phyloP scores from a whole-genome alignment of 2,797 vertebrate genomes.

The Calcarius lapponicus region DNA sequence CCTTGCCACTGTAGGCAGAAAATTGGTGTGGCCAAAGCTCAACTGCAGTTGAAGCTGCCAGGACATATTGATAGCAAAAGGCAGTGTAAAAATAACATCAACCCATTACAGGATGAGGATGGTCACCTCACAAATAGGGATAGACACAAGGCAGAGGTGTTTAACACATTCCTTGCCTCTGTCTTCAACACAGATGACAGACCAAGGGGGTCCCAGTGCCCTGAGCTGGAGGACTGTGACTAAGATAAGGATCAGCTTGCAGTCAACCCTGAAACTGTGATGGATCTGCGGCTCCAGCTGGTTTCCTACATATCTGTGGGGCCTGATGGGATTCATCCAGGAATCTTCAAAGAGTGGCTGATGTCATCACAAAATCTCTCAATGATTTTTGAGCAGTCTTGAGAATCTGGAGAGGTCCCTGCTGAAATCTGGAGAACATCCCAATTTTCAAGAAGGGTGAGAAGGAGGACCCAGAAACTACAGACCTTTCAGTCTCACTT shows the following conservation, averaged over 20 bases:
- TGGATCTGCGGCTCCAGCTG: not conserved
- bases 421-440: not conserved
- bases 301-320: not conserved
- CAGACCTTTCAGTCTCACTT: not conserved
- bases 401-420: not conserved
- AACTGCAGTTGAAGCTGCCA: not conserved
- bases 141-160: not conserved
- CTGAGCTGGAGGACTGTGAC: not conserved
- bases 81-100: not conserved
- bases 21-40: fast-evolving
- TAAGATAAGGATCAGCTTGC: fast-evolving
- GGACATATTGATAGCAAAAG: not conserved
- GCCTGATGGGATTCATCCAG: not conserved
- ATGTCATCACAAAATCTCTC: fast-evolving
- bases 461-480: not conserved
- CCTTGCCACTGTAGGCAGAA: not conserved
- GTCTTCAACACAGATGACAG: not conserved
- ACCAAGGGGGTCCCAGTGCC: not conserved
- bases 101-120: not conserved
- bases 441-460: not conserved
- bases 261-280: not conserved
- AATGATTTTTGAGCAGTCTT: not conserved
- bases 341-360: not conserved
- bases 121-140: not conserved
- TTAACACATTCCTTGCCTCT: not conserved